These are phyloP conservation scores for Campoletis sonorensis DNA, from an alignment of 1,140 invertebrate genomes.

Conservation along the genomic window DNA sequence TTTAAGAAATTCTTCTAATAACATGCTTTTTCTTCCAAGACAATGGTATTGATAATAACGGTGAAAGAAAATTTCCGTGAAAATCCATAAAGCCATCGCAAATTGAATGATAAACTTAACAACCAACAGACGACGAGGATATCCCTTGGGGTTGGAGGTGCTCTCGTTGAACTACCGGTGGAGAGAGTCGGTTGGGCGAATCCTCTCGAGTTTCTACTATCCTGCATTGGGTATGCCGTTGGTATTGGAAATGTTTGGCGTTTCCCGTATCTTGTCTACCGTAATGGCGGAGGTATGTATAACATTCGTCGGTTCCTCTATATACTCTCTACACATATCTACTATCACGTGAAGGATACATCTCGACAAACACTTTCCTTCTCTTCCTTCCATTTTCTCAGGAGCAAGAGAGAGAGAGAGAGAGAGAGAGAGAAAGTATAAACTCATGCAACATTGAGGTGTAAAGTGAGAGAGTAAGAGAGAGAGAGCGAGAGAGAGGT, in stretches of 20 bases:
- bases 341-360: background rate
- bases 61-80: too few species aligned
- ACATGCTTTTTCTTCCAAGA: background rate
- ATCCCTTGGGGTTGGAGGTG: constrained; percentile 62
- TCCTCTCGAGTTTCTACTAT: constrained; percentile 86
- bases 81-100: background rate
- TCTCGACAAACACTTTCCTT: background rate
- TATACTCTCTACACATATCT: background rate
- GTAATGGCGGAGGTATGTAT: constrained; percentile 87
- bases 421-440: background rate
- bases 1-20: too few species aligned
- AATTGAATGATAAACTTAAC: constrained; percentile 9
- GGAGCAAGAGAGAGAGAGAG: background rate
- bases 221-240: constrained; percentile 88
- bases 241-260: constrained; percentile 93
- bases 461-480: background rate
- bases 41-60: too few species aligned
- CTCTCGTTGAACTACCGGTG: constrained; percentile 57
- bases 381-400: background rate
- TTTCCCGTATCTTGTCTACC: constrained; percentile 90
- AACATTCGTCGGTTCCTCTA: constrained; percentile 38
- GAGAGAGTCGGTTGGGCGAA: constrained; percentile 84
- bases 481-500: background rate
- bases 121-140: constrained; percentile 61
- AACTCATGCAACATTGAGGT: too few species aligned